Conservation (phyloP, 2,888 invertebrate genomes). For the Dorcus hopei region DNA sequence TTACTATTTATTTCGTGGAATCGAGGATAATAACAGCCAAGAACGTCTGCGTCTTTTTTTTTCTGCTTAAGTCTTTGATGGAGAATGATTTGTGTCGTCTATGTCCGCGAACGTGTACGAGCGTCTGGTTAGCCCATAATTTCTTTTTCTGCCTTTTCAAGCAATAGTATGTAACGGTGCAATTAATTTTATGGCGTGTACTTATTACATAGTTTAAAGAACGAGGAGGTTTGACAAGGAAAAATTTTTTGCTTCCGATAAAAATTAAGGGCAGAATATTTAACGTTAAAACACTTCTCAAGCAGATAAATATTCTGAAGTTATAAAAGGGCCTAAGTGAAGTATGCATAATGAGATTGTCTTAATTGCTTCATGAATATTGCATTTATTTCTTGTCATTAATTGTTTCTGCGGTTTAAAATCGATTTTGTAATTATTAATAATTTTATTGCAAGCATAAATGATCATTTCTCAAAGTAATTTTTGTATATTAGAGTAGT, state of each 20-base stretch:
- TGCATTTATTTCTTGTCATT: slow-evolving; percentile 30
- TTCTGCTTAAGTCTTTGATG: too few species aligned
- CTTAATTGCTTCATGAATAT: slow-evolving; percentile 33
- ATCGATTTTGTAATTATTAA: background rate
- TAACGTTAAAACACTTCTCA: background rate
- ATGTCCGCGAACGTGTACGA: too few species aligned
- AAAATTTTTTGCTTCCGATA: background rate
- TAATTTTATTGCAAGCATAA: too few species aligned
- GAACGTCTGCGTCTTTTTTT: too few species aligned
- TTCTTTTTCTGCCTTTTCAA: too few species aligned
- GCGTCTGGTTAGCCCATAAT: too few species aligned
- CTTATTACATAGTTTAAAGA: background rate
- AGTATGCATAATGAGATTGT: slow-evolving; percentile 26
- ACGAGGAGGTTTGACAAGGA: background rate
- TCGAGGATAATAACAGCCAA: too few species aligned
- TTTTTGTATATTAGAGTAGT: too few species aligned
- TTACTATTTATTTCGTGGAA: too few species aligned
- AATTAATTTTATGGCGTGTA: background rate
- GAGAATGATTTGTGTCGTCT: too few species aligned
- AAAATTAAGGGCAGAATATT: background rate
- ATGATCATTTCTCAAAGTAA: too few species aligned
- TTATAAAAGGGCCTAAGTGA: slow-evolving; percentile 16
- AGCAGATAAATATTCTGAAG: background rate
- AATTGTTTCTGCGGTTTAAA: background rate
- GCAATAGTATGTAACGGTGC: too few species aligned